Conservation (phyloP, 2,113 vertebrate species). For the Spermophilus dauricus region DNA sequence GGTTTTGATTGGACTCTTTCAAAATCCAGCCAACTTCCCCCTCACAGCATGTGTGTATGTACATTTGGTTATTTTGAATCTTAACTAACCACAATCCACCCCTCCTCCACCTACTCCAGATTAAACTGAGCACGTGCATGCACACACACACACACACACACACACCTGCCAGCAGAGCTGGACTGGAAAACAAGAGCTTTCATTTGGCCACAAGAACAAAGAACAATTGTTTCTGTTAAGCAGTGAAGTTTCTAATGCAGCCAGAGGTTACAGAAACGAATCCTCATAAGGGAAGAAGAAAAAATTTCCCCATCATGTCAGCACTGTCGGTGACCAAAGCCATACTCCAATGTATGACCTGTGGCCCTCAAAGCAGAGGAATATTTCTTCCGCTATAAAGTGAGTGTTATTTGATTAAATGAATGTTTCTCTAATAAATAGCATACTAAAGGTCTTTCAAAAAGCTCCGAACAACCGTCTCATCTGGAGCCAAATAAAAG, state of each 20-base stretch:
- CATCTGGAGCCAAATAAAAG: constrained; percentile 88
- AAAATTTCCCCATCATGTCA: constrained; percentile 71
- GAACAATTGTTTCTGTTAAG: constrained; percentile 74
- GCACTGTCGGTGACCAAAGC: constrained; percentile 81
- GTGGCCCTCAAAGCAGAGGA: constrained; percentile 83
- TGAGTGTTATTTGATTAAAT: constrained; percentile 89
- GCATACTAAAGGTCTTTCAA: constrained; percentile 85
- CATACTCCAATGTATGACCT: constrained; percentile 77
- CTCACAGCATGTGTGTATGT: background rate
- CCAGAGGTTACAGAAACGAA: constrained; percentile 74
- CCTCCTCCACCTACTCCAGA: background rate
- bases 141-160: no score
- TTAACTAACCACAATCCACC: constrained; percentile 27
- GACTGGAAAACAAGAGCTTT: constrained; percentile 74
- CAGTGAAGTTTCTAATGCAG: constrained; percentile 74
- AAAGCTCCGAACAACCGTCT: constrained; percentile 81
- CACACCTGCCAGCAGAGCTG: constrained; percentile 78
- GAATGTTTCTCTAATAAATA: constrained; percentile 87
- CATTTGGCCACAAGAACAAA: constrained; percentile 72
- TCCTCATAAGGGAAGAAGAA: constrained; percentile 68
- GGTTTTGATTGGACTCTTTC: constrained; percentile 55
- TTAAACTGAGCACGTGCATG: background rate
- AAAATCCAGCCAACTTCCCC: constrained; percentile 41
- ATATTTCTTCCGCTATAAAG: constrained; percentile 85
- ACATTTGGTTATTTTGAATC: constrained; percentile 56